A percentile compares a stretch with the other conserved stretches of the same genome.
phyloP scores from a whole-genome alignment of 2,113 vertebrate genomes.

The Caretta caretta region DNA sequence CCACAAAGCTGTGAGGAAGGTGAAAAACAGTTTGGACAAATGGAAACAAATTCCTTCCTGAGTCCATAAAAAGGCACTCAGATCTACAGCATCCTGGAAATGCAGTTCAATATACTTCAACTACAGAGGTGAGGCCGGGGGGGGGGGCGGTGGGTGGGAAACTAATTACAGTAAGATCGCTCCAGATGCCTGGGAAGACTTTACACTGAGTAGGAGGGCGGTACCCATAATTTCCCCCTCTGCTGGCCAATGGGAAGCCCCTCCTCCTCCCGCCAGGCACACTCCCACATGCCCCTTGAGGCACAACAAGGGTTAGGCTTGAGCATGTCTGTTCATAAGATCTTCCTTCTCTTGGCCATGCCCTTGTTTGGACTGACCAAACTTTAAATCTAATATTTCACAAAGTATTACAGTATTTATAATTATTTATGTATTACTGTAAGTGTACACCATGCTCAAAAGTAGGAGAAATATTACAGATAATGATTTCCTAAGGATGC shows the following conservation, averaged over 20 bases:
- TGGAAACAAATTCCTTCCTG: not conserved
- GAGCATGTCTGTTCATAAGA: not conserved
- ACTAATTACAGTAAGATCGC: not conserved
- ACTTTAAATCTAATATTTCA: not conserved
- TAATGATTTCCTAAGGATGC: not conserved
- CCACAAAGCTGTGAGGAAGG: not conserved
- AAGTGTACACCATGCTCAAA: not conserved
- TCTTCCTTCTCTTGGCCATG: not conserved
- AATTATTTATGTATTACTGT: not conserved
- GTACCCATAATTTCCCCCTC: not conserved
- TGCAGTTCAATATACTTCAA: not conserved
- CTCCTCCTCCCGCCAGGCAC: not conserved
- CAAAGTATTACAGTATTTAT: not conserved
- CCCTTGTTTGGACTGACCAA: not conserved
- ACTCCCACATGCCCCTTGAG: not conserved
- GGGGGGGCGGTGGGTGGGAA: fast-evolving
- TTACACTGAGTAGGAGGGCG: not conserved
- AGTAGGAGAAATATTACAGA: not conserved
- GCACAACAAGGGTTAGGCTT: not conserved
- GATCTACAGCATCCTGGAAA: not conserved
- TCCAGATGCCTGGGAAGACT: not conserved
- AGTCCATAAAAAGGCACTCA: no score
- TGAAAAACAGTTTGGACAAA: not conserved
- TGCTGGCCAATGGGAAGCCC: not conserved
- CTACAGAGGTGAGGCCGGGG: not conserved